These are phyloP conservation scores for Lucinisca nassula DNA, from an alignment of 2,888 invertebrate species.

Conservation along the genomic window DNA sequence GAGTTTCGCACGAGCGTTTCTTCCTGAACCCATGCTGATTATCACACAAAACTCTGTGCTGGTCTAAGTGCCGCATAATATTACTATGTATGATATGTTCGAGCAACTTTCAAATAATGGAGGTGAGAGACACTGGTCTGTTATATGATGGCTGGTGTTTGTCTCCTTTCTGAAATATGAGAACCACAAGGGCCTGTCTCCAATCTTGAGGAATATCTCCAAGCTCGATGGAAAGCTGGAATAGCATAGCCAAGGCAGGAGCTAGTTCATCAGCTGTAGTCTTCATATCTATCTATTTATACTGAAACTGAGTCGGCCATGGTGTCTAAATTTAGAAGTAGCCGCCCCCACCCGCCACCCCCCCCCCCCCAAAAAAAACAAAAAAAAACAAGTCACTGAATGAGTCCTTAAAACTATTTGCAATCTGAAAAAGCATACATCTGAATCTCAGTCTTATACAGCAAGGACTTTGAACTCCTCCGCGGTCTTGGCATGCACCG, in stretches of 20 bases:
- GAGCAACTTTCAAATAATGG: slow-evolving; percentile 63
- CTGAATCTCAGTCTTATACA: too few species aligned
- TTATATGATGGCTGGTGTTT: slow-evolving; percentile 49
- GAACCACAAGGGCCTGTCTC: slow-evolving; percentile 32
- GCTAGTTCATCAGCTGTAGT: slow-evolving; percentile 27
- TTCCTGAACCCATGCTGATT: slow-evolving; percentile 30
- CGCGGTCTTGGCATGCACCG: too few species aligned
- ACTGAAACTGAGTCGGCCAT: slow-evolving; percentile 21
- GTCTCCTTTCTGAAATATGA: slow-evolving; percentile 44
- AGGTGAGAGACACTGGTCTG: slow-evolving; percentile 62
- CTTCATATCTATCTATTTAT: slow-evolving; percentile 9
- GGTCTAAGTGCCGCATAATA: slow-evolving; percentile 32
- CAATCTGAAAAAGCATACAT: too few species aligned
- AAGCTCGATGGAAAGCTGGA: slow-evolving; percentile 33
- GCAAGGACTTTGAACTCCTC: too few species aligned
- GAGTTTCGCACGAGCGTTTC: background rate
- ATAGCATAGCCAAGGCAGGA: slow-evolving; percentile 18
- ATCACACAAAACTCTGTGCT: slow-evolving; percentile 34
- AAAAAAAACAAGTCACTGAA: too few species aligned
- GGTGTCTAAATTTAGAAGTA: too few species aligned
- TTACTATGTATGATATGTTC: slow-evolving; percentile 54
- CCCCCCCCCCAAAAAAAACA: too few species aligned
- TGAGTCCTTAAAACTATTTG: too few species aligned
- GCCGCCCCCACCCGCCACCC: too few species aligned
- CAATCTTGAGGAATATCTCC: slow-evolving; percentile 46